Conservation (phyloP, 2,113 vertebrate species). For the Taurulus bubalis region DNA sequence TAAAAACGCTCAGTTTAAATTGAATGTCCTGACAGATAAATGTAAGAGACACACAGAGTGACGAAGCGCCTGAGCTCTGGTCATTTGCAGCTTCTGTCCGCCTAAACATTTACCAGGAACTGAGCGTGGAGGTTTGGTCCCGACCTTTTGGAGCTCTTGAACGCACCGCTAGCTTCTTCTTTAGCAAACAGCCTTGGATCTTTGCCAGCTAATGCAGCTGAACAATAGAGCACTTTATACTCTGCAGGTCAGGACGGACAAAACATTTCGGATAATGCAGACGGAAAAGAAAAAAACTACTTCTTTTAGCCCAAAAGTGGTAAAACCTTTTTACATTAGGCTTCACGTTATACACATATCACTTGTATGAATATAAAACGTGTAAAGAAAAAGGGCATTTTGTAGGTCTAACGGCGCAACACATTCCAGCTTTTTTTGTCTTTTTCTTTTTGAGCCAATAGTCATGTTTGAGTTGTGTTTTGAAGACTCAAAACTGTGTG, state of each 20-base stretch:
- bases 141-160: neutral
- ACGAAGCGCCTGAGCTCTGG: slow-evolving; percentile 2
- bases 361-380: too few relatives aligned
- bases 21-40: slow-evolving; percentile 28
- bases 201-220: neutral
- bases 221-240: neutral
- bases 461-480: slow-evolving; percentile 42
- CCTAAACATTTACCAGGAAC: slow-evolving; percentile 8
- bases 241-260: neutral
- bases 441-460: neutral
- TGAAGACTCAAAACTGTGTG: slow-evolving; percentile 48
- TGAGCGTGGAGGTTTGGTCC: slow-evolving; percentile 1
- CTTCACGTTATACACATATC: neutral
- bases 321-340: neutral
- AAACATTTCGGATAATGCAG: too few relatives aligned
- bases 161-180: neutral
- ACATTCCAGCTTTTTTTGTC: too few relatives aligned
- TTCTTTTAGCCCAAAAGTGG: neutral
- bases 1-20: slow-evolving; percentile 18
- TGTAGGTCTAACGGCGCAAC: too few relatives aligned
- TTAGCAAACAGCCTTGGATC: neutral
- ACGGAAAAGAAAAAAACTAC: neutral
- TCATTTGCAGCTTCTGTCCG: neutral
- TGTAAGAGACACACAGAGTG: slow-evolving; percentile 16
- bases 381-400: too few relatives aligned